Evolutionary conservation across 2,797 vertebrate species (phyloP).

Genomic region (Eulemur mongoz): DNA sequence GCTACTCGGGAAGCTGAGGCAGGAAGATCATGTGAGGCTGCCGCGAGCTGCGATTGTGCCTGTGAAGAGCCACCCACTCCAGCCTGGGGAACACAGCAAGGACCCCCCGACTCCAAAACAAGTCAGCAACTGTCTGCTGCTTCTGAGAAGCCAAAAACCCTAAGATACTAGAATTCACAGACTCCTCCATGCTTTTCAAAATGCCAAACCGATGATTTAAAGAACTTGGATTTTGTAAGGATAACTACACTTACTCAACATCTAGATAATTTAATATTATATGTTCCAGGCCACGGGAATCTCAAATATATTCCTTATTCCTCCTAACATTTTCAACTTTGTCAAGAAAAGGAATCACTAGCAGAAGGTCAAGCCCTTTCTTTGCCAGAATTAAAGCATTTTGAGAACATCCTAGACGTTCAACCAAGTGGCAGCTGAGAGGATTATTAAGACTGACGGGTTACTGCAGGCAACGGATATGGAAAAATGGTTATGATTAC

Average conservation of each 20-base stretch:
- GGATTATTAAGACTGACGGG: not conserved
- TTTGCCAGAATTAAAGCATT: not conserved
- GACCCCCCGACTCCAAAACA: not conserved
- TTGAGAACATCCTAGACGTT: not conserved
- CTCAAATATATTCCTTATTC: not conserved
- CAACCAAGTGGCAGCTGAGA: not conserved
- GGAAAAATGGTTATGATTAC: not conserved
- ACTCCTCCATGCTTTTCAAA: conserved; percentile 7
- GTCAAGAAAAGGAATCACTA: not conserved
- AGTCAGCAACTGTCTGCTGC: not conserved
- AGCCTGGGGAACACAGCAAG: not conserved
- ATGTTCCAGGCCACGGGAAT: not conserved
- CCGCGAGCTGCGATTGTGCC: too few species aligned
- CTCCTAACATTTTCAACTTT: not conserved
- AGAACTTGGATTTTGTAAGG: not conserved
- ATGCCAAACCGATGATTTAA: not conserved
- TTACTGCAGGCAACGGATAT: not conserved
- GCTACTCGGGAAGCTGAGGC: too few species aligned
- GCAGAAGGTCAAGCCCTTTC: not conserved
- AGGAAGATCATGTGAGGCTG: too few species aligned
- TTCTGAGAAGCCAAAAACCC: not conserved
- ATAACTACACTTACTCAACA: not conserved
- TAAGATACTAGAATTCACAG: not conserved
- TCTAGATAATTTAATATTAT: not conserved
- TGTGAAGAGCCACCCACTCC: not conserved